Evolutionary conservation across 2,113 vertebrate genomes (phyloP).

Genomic region (Proteles cristata): DNA sequence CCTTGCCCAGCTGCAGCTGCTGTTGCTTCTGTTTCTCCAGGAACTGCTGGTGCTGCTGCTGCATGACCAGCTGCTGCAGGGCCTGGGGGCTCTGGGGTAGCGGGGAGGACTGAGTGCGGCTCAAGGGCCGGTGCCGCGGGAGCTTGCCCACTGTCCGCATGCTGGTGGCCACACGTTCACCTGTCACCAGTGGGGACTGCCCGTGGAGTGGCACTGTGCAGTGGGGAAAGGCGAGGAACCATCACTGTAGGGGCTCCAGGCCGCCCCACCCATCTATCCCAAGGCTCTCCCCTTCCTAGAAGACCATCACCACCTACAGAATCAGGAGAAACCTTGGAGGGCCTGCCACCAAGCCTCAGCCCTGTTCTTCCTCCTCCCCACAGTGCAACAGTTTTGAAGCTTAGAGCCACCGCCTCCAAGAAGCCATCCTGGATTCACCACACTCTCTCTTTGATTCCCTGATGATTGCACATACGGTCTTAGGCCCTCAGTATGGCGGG

Average conservation of each 20-base stretch:
- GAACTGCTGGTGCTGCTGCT: conserved; percentile 96
- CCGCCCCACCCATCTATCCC: neutral
- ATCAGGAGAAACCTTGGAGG: neutral
- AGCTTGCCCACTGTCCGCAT: conserved; percentile 92
- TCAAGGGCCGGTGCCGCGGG: conserved; percentile 93
- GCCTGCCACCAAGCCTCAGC: neutral
- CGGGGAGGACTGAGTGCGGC: conserved; percentile 95
- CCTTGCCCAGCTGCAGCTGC: conserved; percentile 90
- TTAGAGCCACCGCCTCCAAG: neutral
- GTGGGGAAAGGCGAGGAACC: neutral
- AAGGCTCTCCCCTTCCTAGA: neutral
- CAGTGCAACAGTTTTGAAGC: neutral
- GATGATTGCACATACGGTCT: neutral
- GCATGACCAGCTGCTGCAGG: conserved; percentile 95
- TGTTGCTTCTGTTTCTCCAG: conserved; percentile 94
- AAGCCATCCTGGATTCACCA: neutral
- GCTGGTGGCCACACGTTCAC: conserved; percentile 90
- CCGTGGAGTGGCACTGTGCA: conserved; percentile 93
- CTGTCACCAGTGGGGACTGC: conserved; percentile 94
- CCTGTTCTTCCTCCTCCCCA: neutral
- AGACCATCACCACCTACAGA: neutral
- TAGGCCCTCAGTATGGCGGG: neutral
- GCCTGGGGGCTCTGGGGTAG: conserved; percentile 96
- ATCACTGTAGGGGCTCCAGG: neutral
- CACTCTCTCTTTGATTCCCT: neutral